A percentile compares a stretch with the other conserved stretches of the same genome.
phyloP scores from a whole-genome alignment of 2,797 vertebrate genomes.

The Dromococcyx pavoninus region DNA sequence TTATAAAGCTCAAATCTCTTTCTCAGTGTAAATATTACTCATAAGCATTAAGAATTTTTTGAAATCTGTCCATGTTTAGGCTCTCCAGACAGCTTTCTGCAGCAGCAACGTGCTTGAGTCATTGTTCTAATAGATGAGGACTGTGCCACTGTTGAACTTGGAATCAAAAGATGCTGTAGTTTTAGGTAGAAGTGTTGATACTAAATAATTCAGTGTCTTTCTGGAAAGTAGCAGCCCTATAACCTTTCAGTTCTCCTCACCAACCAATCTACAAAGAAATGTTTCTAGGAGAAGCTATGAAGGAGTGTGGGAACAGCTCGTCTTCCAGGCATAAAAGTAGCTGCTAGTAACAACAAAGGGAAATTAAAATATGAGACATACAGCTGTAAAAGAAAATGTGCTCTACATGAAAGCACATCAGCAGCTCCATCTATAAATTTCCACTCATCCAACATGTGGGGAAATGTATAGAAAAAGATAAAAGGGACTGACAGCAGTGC shows the following conservation, averaged over 20 bases:
- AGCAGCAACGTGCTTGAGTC: neutral
- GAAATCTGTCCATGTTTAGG: neutral
- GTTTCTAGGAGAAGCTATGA: conserved; percentile 23
- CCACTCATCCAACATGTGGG: neutral
- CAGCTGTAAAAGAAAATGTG: conserved; percentile 42
- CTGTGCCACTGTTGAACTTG: neutral
- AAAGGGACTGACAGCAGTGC: conserved; percentile 16
- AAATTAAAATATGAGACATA: conserved; percentile 34
- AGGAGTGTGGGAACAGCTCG: neutral
- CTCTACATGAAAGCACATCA: conserved; percentile 50
- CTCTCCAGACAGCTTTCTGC: neutral
- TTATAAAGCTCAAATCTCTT: neutral
- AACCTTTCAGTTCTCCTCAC: conserved; percentile 38
- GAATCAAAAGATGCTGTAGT: neutral
- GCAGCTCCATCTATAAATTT: conserved; percentile 32
- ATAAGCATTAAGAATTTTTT: neutral
- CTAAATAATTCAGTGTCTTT: conserved; percentile 44
- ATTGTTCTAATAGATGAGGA: neutral
- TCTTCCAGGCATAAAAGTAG: conserved; percentile 33
- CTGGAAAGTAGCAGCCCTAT: neutral
- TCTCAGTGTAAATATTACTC: neutral
- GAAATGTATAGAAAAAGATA: conserved; percentile 39
- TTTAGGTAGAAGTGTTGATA: neutral
- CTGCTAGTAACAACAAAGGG: conserved; percentile 25
- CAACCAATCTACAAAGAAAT: conserved; percentile 28